Evolutionary conservation across 2,888 invertebrate genomes (phyloP).

Genomic region (Petrolisthes manimaculis): DNA sequence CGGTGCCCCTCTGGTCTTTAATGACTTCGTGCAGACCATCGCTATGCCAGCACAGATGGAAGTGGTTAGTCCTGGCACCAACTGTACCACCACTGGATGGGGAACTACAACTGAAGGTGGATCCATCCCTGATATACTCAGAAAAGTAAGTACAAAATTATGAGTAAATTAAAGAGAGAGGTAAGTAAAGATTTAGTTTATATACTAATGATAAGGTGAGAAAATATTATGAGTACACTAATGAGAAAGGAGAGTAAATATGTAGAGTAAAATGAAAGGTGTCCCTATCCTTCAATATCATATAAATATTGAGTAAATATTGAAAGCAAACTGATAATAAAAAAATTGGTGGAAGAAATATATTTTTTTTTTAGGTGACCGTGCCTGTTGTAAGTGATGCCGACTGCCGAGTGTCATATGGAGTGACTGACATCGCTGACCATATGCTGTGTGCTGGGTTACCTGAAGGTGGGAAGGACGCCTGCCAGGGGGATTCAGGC

Average conservation of each 20-base stretch:
- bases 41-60: slow-evolving; percentile 20
- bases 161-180: not conserved
- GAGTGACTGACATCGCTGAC: slow-evolving; percentile 59
- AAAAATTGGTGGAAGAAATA: not conserved
- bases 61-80: not conserved
- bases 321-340: not conserved
- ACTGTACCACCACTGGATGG: slow-evolving; percentile 33
- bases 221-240: no score
- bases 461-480: slow-evolving; percentile 66
- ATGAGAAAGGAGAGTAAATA: no score
- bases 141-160: slow-evolving; percentile 25
- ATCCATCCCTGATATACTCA: slow-evolving; percentile 17
- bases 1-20: not conserved
- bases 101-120: slow-evolving; percentile 30
- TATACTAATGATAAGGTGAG: not conserved
- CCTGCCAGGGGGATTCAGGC: slow-evolving; percentile 67
- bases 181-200: not conserved
- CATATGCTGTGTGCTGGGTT: slow-evolving; percentile 67
- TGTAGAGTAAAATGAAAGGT: no score
- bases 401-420: slow-evolving; percentile 63
- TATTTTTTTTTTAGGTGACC: no score
- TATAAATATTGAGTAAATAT: not conserved
- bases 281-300: no score
- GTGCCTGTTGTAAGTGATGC: slow-evolving; percentile 66
- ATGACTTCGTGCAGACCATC: not conserved